Conservation (phyloP, 2,113 vertebrate species). For the Sinocyclocheilus anshuiensis region DNA sequence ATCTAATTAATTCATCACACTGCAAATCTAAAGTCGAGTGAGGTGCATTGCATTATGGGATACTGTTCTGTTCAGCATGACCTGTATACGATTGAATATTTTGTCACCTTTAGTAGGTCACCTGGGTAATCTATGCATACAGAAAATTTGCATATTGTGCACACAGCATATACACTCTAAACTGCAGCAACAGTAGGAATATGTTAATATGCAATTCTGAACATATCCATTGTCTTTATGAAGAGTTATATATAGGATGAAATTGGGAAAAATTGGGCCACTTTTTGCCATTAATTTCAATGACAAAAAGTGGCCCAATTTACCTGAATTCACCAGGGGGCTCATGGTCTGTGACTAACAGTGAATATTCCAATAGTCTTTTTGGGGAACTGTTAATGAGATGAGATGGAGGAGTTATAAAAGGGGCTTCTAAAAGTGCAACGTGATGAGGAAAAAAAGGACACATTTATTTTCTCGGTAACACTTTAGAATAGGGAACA, state of each 20-base stretch:
- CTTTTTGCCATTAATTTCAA: neutral
- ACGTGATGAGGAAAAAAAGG: neutral
- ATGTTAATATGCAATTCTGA: neutral
- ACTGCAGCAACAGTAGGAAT: neutral
- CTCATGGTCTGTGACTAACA: neutral
- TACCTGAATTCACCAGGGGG: slow-evolving; percentile 18
- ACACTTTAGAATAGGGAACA: too few relatives aligned
- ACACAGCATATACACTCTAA: neutral
- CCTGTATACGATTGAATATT: neutral
- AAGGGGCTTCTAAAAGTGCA: neutral
- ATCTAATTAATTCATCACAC: neutral
- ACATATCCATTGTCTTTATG: neutral
- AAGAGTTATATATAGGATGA: neutral
- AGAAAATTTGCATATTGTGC: neutral
- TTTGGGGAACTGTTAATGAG: neutral
- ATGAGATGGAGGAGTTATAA: neutral
- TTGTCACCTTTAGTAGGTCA: neutral
- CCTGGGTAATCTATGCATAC: neutral
- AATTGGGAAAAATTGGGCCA: neutral
- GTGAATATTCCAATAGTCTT: slow-evolving; percentile 19
- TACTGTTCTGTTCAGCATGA: neutral
- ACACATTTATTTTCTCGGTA: neutral
- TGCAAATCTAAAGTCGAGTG: neutral
- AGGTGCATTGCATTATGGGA: neutral
- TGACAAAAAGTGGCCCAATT: neutral